A percentile compares a stretch with the other conserved stretches of the same genome.
These are phyloP conservation scores for Dermolepida albohirtum DNA, from an alignment of 2,888 invertebrate genomes.

Conservation along the genomic window DNA sequence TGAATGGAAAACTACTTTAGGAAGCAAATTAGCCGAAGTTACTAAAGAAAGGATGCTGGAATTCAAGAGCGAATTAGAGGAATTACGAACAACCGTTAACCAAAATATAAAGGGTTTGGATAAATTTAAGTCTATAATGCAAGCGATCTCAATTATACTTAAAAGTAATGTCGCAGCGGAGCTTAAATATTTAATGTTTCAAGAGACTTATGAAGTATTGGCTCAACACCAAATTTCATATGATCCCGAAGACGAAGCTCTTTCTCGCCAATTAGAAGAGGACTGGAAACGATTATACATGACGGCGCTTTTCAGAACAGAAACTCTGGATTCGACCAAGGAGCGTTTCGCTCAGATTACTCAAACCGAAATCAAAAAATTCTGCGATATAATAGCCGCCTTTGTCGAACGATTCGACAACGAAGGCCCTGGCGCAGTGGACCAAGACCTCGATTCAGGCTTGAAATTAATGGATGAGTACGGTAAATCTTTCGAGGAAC, in stretches of 20 bases:
- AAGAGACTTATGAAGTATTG: conserved; percentile 83
- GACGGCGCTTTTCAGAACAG: conserved; percentile 76
- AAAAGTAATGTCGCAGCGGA: conserved; percentile 83
- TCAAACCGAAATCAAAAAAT: conserved; percentile 78
- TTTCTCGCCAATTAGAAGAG: conserved; percentile 72
- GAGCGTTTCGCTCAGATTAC: conserved; percentile 88
- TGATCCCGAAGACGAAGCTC: conserved; percentile 68
- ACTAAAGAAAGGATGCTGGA: conserved; percentile 77
- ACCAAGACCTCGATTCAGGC: conserved; percentile 81
- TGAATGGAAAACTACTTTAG: conserved; percentile 84
- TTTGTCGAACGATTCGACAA: conserved; percentile 80
- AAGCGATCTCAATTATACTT: conserved; percentile 81
- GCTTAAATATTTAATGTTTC: conserved; percentile 77
- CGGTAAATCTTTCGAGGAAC: conserved; percentile 72
- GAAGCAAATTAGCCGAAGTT: conserved; percentile 74
- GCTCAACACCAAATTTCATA: conserved; percentile 75
- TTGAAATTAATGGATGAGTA: conserved; percentile 78
- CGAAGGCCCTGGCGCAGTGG: conserved; percentile 85
- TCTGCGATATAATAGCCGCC: conserved; percentile 71
- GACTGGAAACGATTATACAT: conserved; percentile 79
- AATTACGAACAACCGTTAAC: conserved; percentile 73
- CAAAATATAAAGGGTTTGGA: conserved; percentile 82
- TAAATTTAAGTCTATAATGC: conserved; percentile 87
- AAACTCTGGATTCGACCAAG: conserved; percentile 83
- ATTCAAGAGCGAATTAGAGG: conserved; percentile 76